Conservation (phyloP, 2,888 invertebrate species). For the Drosophila prostipennis region DNA sequence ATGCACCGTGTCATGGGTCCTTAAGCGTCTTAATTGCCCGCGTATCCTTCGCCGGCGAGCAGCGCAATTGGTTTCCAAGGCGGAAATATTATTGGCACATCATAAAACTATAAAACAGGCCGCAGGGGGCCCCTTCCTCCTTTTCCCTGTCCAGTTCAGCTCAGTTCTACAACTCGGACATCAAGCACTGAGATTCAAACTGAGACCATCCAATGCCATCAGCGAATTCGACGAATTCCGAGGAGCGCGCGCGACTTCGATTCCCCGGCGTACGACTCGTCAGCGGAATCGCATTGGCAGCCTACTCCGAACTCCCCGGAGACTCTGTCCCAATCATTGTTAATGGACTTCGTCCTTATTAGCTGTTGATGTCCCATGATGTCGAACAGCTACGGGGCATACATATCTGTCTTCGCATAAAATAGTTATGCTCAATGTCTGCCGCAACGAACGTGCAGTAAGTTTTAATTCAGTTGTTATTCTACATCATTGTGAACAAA, state of each 20-base stretch:
- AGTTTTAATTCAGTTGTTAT: background rate
- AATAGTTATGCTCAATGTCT: background rate
- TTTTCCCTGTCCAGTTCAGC: constrained; percentile 12
- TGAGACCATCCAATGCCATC: constrained; percentile 58
- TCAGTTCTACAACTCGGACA: constrained; percentile 10
- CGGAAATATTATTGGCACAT: constrained; percentile 82
- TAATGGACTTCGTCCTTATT: constrained; percentile 74
- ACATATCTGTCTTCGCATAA: background rate
- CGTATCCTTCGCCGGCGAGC: constrained; percentile 72
- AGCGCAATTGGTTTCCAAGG: constrained; percentile 75
- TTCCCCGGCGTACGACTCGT: constrained; percentile 62
- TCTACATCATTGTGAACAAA: background rate
- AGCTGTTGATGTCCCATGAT: constrained; percentile 48
- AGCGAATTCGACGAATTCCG: constrained; percentile 73
- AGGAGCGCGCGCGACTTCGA: constrained; percentile 72
- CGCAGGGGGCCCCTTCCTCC: constrained; percentile 69
- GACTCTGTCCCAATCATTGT: constrained; percentile 71
- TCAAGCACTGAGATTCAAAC: constrained; percentile 20
- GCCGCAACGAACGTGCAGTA: background rate
- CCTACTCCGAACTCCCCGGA: constrained; percentile 60
- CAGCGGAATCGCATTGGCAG: constrained; percentile 41
- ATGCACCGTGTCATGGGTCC: constrained; percentile 81
- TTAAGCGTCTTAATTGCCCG: constrained; percentile 81
- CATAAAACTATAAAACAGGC: constrained; percentile 83
- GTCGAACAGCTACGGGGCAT: background rate